Evolutionary conservation across 2,888 invertebrate genomes (phyloP).

Genomic region (Disparrhopalites patrizii): DNA sequence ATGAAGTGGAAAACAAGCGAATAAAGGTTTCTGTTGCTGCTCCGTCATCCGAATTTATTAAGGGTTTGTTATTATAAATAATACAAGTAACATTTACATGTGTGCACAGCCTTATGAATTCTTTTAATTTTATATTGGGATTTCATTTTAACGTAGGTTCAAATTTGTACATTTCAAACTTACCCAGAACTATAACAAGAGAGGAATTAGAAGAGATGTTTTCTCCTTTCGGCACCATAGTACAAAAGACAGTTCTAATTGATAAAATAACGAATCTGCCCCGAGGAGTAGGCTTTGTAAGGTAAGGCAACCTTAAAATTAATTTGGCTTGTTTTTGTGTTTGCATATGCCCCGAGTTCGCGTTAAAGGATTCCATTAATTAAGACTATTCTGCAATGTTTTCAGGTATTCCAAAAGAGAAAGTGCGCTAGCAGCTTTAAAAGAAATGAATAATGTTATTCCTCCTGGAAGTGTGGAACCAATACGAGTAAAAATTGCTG

Average conservation of each 20-base stretch:
- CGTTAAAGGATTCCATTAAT: constrained; percentile 22
- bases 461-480: constrained; percentile 80
- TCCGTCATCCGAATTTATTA: constrained; percentile 85
- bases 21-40: constrained; percentile 91
- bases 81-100: neutral
- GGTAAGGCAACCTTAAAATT: constrained; percentile 55
- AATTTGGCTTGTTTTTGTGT: neutral
- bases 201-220: constrained; percentile 80
- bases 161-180: constrained; percentile 87
- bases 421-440: constrained; percentile 86
- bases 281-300: constrained; percentile 86
- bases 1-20: constrained; percentile 82
- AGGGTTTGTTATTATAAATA: constrained; percentile 59
- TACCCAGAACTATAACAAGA: constrained; percentile 62
- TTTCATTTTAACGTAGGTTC: constrained; percentile 50
- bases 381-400: too few relatives aligned
- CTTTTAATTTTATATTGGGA: too few relatives aligned
- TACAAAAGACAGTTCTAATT: constrained; percentile 83
- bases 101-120: too few relatives aligned
- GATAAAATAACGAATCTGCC: constrained; percentile 85
- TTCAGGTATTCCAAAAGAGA: constrained; percentile 76
- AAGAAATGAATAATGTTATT: constrained; percentile 75
- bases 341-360: neutral
- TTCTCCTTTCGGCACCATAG: constrained; percentile 81
- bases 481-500: constrained; percentile 77